These are phyloP conservation scores for Oryctes rhinoceros DNA, from an alignment of 1,140 invertebrate genomes.

Conservation along the genomic window DNA sequence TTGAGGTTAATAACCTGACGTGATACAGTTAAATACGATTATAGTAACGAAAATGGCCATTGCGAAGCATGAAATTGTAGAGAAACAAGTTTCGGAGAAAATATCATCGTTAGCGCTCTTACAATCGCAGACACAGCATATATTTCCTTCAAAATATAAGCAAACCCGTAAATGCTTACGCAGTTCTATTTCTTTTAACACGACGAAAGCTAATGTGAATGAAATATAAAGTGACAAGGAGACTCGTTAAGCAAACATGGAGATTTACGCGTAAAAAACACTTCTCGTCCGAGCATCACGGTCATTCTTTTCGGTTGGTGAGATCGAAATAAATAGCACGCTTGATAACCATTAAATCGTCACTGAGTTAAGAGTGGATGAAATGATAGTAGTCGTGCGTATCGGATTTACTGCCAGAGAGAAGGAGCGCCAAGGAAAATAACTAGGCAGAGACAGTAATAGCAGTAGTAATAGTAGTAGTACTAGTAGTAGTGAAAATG, in stretches of 20 bases:
- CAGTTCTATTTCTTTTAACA: neutral
- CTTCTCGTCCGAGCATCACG: neutral
- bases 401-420: neutral
- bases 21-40: neutral
- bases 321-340: neutral
- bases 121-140: no score
- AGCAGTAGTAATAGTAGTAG: neutral
- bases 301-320: neutral
- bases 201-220: neutral
- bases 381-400: conserved; percentile 16
- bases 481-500: neutral
- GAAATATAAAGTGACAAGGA: neutral
- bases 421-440: neutral
- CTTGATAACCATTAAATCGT: neutral
- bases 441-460: neutral
- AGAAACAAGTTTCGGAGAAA: neutral
- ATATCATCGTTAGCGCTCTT: neutral
- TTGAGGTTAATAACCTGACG: neutral
- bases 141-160: no score
- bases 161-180: neutral
- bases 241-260: neutral
- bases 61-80: neutral
- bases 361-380: neutral
- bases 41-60: neutral
- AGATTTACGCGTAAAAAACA: neutral